Evolutionary conservation across 1,140 invertebrate genomes (phyloP).

Genomic region (Calycopis cecrops): DNA sequence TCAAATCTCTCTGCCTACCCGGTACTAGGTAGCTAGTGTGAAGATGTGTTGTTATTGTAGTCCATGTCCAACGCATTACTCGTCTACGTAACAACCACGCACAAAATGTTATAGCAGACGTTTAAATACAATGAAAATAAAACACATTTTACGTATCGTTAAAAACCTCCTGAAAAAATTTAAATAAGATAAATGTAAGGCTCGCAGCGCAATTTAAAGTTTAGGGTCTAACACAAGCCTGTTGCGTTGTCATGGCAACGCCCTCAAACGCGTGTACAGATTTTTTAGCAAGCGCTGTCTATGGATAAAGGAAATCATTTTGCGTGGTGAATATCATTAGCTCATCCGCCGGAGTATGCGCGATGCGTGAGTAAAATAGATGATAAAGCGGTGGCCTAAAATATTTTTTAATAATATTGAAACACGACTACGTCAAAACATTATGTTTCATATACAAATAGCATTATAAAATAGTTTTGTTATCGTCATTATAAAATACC

Average conservation of each 20-base stretch:
- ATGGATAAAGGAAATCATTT: constrained; percentile 63
- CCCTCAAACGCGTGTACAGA: constrained; percentile 48
- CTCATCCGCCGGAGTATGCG: constrained; percentile 24
- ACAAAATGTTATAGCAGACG: no score
- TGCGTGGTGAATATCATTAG: constrained; percentile 69
- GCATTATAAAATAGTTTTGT: no score
- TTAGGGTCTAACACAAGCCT: constrained; percentile 68
- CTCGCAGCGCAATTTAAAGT: constrained; percentile 67
- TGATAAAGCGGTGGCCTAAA: neutral
- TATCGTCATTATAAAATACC: no score
- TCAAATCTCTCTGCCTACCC: no score
- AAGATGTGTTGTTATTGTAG: no score
- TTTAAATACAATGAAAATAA: no score
- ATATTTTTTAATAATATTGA: no score
- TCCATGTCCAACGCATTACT: no score
- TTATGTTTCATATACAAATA: no score
- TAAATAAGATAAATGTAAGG: constrained; percentile 36
- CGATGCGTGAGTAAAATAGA: constrained; percentile 17
- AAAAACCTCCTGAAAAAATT: constrained; percentile 9
- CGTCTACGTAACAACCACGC: no score
- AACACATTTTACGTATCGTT: neutral
- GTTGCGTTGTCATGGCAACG: constrained; percentile 64
- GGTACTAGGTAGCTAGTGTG: no score
- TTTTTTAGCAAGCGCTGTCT: constrained; percentile 54
- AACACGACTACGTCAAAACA: no score